phyloP scores from a whole-genome alignment of 2,888 invertebrate genomes.

The Malthinus flaveolus region DNA sequence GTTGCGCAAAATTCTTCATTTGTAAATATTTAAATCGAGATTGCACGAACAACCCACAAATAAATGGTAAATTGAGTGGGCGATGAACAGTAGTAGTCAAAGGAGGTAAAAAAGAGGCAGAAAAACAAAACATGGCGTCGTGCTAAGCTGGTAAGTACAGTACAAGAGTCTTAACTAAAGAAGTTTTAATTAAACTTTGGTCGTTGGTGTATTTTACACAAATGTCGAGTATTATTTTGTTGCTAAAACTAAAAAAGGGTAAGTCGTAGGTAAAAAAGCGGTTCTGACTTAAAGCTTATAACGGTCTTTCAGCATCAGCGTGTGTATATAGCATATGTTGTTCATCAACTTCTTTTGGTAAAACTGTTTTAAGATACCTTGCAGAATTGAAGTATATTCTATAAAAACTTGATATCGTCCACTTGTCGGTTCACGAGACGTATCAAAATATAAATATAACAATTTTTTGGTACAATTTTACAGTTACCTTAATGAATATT shows the following conservation, averaged over 20 bases:
- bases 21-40: too few relatives aligned
- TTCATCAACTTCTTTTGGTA: constrained; percentile 33
- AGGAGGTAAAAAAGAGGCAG: too few relatives aligned
- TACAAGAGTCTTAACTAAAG: too few relatives aligned
- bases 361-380: constrained; percentile 26
- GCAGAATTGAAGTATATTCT: constrained; percentile 27
- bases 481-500: constrained; percentile 1
- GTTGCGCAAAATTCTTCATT: too few relatives aligned
- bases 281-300: constrained; percentile 20
- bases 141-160: too few relatives aligned
- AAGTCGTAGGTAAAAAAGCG: constrained; percentile 21
- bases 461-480: constrained; percentile 14
- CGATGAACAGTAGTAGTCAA: too few relatives aligned
- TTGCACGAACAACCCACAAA: too few relatives aligned
- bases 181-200: too few relatives aligned
- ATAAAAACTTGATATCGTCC: constrained; percentile 36
- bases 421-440: constrained; percentile 29
- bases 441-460: constrained; percentile 19
- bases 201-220: too few relatives aligned
- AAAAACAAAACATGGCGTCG: too few relatives aligned
- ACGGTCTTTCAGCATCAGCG: constrained; percentile 19
- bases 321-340: constrained; percentile 35
- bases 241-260: constrained; percentile 18
- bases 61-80: too few relatives aligned
- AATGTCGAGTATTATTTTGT: too few relatives aligned